Evolutionary conservation across 2,797 vertebrate genomes (phyloP), one percentile per base, ranked within the genome.

Genomic region (Pseudomugil gertrudae): DNA sequence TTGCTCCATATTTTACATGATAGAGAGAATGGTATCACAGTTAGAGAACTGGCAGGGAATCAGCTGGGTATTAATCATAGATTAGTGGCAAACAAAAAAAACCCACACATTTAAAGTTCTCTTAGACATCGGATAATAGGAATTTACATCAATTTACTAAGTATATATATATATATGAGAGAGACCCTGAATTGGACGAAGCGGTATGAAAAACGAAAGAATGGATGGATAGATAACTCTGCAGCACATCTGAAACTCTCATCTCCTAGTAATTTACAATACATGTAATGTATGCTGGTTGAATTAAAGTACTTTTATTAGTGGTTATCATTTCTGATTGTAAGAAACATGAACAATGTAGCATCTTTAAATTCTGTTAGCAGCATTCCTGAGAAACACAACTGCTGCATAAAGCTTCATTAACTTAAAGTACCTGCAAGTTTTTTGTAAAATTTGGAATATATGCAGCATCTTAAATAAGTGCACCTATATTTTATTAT

Each of bases 401-500:
- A 26, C 23, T 35, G 7, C 8, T 13, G 14, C 66, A 51, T 24
- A 1, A n/a, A 5, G 11, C 47, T 56, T 14, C 24, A 60, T 62
- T 57, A 50, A 38, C 33, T 24, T 15, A 57, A 33, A 54, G 7
- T 8, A 45, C 17, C 17, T 8, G 19, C n/a, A 5, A 7, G n/a
- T n/a, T 45, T 45, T 43, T 45, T n/a, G 6, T 45, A 38, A 19
- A 5, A 38, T 48, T 9, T 13, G 23, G 21, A 3, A 3, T 21
- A 24, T 24, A 48, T 24, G 10, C 21, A 10, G 45, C 21, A 48
- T 48, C 45, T 24, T 24, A 11, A 13, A 4, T 48, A 48, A 48
- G 21, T 24, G 50, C 35, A 38, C 47, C 56, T 58, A 57, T 64
- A 69, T 60, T 70, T 74, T 35, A 54, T 48, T 57, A 29, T 23